Evolutionary conservation across 2,113 vertebrate genomes (phyloP).

Genomic region (Erythrocercus mccallii): DNA sequence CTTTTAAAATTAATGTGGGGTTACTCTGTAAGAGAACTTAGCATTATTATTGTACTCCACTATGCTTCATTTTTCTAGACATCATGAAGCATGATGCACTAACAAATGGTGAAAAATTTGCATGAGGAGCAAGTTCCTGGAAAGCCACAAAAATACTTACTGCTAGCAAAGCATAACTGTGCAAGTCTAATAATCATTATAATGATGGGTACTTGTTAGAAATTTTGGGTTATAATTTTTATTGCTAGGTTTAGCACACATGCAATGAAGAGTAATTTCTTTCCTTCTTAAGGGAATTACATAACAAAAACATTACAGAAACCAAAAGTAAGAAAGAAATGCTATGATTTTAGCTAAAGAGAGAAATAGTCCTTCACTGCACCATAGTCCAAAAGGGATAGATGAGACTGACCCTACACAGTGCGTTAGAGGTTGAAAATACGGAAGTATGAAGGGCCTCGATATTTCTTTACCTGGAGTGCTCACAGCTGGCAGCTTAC

Average conservation of each 20-base stretch:
- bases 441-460: neutral
- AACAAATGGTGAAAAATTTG: neutral
- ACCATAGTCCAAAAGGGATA: neutral
- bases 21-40: neutral
- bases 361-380: neutral
- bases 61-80: neutral
- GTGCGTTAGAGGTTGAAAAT: neutral
- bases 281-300: neutral
- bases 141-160: neutral
- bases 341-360: neutral
- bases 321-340: neutral
- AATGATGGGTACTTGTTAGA: neutral
- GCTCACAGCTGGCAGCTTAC: neutral
- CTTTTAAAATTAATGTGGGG: neutral
- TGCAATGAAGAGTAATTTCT: neutral
- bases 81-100: neutral
- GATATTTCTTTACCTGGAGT: neutral
- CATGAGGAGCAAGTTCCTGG: neutral
- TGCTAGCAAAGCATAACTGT: neutral
- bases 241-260: neutral
- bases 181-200: neutral
- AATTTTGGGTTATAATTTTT: neutral
- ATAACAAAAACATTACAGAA: neutral
- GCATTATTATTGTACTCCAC: neutral
- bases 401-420: neutral